Percentiles rank a stretch among this genome's conserved stretches.
Evolutionary conservation across 2,797 vertebrate species (phyloP).

Genomic region (Rhynchonycteris naso): DNA sequence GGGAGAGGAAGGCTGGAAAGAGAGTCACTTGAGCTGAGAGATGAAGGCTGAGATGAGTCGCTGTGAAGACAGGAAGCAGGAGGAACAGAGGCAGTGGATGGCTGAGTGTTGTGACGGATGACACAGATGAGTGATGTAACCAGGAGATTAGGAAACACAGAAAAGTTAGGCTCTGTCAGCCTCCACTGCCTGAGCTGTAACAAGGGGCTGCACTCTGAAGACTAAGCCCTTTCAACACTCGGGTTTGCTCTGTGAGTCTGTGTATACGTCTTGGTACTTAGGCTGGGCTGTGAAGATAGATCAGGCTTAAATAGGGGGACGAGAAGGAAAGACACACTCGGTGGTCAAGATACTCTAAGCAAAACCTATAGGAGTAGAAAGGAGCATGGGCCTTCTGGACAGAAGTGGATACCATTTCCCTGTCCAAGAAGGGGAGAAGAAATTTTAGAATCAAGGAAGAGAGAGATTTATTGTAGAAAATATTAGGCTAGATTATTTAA

Average conservation of each 20-base stretch:
- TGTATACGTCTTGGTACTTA: neutral
- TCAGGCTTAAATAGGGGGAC: neutral
- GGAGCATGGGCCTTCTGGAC: neutral
- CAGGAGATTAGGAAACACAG: neutral
- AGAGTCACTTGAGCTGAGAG: slow-evolving; percentile 2
- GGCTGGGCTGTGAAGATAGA: neutral
- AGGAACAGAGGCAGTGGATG: neutral
- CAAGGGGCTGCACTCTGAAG: neutral
- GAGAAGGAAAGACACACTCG: neutral
- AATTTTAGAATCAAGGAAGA: neutral
- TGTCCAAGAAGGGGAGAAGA: neutral
- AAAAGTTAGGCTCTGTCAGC: neutral
- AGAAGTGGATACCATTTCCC: neutral
- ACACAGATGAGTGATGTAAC: neutral
- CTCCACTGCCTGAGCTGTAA: slow-evolving; percentile 1
- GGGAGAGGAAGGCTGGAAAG: neutral
- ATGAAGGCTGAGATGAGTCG: neutral
- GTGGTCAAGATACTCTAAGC: neutral
- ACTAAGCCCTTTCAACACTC: neutral
- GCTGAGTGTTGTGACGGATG: neutral
- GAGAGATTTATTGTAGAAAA: neutral
- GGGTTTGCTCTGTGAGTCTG: neutral
- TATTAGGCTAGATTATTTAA: neutral
- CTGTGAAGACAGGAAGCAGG: neutral
- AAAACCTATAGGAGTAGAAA: neutral